Conservation (phyloP, 2,113 vertebrate species). For the Australoheros scitulus region DNA sequence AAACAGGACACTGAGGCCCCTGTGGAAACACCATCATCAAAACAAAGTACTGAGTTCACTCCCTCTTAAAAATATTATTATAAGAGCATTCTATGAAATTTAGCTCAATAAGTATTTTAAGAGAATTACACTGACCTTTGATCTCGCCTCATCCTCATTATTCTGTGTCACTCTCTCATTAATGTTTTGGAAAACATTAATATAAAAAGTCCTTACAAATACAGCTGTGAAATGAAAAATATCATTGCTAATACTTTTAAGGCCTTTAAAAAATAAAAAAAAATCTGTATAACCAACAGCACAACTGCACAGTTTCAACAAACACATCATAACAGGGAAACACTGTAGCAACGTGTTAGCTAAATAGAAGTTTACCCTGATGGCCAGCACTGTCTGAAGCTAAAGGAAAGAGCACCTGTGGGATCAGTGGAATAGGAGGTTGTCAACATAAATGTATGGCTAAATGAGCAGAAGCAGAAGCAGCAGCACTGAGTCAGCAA, state of each 20-base stretch:
- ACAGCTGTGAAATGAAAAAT: neutral
- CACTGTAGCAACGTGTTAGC: too few species aligned
- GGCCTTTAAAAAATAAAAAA: too few species aligned
- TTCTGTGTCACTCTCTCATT: neutral
- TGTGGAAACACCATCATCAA: neutral
- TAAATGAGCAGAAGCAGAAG: neutral
- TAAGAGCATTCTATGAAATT: neutral
- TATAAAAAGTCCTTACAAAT: neutral
- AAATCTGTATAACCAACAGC: accelerated
- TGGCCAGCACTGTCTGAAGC: neutral
- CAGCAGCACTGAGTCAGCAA: neutral
- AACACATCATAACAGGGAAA: neutral
- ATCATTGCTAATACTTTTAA: neutral
- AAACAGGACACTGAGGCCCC: neutral
- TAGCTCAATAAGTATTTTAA: neutral
- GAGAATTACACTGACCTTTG: neutral
- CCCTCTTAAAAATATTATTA: neutral
- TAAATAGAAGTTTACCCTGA: neutral
- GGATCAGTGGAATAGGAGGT: neutral
- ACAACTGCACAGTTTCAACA: neutral
- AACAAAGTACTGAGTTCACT: neutral
- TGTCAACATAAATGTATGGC: neutral
- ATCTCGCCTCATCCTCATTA: neutral
- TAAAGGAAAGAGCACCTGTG: neutral
- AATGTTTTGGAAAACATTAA: neutral